A percentile compares a stretch with the other conserved stretches of the same genome.
Conservation (phyloP, 2,113 vertebrate species). For the Nematolebias whitei region DNA sequence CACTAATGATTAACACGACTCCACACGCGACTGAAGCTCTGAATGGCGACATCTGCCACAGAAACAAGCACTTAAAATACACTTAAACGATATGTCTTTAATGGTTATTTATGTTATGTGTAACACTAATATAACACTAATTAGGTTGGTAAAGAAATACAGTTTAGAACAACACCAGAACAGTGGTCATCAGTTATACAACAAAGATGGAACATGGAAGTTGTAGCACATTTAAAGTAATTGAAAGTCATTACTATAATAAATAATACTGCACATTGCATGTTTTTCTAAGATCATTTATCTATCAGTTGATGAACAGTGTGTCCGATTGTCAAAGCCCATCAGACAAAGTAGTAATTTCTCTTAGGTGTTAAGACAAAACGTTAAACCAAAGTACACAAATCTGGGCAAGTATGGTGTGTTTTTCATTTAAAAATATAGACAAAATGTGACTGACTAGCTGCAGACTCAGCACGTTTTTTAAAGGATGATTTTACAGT, state of each 20-base stretch:
- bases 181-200: too few relatives aligned
- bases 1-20: slow-evolving; percentile 18
- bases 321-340: not conserved
- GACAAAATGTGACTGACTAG: not conserved
- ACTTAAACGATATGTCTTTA: not conserved
- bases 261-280: too few relatives aligned
- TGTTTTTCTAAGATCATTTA: not conserved
- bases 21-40: not conserved
- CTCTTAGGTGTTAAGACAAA: not conserved
- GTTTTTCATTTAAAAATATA: not conserved
- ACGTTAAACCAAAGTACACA: not conserved
- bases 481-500: not conserved
- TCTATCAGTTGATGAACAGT: too few relatives aligned
- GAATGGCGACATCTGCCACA: not conserved
- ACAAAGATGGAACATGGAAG: too few relatives aligned
- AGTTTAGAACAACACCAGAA: too few relatives aligned
- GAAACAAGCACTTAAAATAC: not conserved
- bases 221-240: too few relatives aligned
- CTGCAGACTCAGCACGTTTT: not conserved
- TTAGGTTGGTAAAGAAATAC: too few relatives aligned
- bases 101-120: too few relatives aligned
- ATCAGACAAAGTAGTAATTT: not conserved
- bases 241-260: too few relatives aligned
- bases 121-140: too few relatives aligned
- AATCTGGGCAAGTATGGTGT: not conserved